Evolutionary conservation across 2,888 invertebrate genomes (phyloP).

Genomic region (Aspidapion aeneum): DNA sequence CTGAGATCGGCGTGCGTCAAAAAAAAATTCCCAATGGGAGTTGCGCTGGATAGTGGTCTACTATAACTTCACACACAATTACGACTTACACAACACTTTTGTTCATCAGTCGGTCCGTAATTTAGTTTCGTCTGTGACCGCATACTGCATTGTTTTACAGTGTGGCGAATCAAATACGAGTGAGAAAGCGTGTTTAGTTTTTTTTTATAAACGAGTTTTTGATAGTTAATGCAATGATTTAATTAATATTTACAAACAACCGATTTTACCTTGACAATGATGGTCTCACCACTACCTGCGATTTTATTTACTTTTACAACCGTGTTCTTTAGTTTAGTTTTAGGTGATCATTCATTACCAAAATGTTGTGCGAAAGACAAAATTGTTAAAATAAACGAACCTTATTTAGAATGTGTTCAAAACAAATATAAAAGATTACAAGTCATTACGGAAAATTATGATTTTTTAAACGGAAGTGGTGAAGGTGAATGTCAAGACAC

Average conservation of each 20-base stretch:
- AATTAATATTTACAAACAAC: background rate
- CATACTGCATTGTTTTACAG: no score
- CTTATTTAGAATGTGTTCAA: background rate
- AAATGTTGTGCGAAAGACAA: conserved; percentile 4
- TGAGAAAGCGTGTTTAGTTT: no score
- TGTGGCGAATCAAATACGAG: no score
- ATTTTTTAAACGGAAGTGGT: conserved; percentile 17
- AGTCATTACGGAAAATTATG: conserved; percentile 10
- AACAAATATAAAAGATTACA: conserved; percentile 2
- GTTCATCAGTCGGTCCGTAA: no score
- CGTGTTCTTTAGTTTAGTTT: background rate
- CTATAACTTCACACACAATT: no score
- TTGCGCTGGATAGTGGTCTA: no score
- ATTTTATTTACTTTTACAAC: background rate
- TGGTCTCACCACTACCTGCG: background rate
- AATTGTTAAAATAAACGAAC: background rate
- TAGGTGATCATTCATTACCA: background rate
- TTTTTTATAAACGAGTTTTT: no score
- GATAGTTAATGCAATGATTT: background rate
- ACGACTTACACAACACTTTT: no score
- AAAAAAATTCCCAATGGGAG: no score
- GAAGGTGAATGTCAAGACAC: conserved; percentile 24
- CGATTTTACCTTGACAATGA: background rate
- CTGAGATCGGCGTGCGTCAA: no score
- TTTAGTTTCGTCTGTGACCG: no score